Evolutionary conservation across 2,797 vertebrate species (phyloP).

Genomic region (Margarornis squamiger): DNA sequence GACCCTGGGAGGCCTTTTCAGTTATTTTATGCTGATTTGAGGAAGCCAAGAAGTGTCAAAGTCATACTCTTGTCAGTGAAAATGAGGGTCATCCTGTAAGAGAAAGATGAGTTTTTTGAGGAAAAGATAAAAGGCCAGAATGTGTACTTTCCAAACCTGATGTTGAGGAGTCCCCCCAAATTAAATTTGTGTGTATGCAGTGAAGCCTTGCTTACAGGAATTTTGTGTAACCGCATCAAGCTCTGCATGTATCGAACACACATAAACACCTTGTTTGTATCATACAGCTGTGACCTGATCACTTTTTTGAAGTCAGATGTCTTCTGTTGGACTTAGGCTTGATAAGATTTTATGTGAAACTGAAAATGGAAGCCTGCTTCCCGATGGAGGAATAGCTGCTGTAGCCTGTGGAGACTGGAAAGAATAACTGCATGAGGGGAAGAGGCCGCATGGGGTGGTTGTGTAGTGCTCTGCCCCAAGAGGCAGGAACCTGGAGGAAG

Average conservation of each 20-base stretch:
- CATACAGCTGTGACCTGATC: rapidly evolving
- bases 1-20: background rate
- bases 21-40: background rate
- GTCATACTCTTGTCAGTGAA: background rate
- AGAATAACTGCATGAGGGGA: background rate
- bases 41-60: background rate
- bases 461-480: background rate
- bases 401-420: background rate
- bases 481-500: background rate
- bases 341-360: background rate
- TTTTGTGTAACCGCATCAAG: background rate
- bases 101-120: background rate
- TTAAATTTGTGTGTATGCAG: background rate
- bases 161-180: background rate
- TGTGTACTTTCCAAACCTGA: background rate
- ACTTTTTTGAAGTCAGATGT: background rate
- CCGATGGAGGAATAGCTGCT: background rate
- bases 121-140: background rate
- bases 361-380: background rate
- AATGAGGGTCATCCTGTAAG: background rate
- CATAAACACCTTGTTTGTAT: background rate
- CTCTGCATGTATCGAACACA: background rate
- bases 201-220: background rate
- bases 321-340: background rate
- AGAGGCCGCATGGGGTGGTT: background rate